Percentiles rank a stretch among this genome's conserved stretches.
These are phyloP conservation scores for Podocnemis expansa DNA, from an alignment of 2,113 vertebrate species.

Conservation along the genomic window DNA sequence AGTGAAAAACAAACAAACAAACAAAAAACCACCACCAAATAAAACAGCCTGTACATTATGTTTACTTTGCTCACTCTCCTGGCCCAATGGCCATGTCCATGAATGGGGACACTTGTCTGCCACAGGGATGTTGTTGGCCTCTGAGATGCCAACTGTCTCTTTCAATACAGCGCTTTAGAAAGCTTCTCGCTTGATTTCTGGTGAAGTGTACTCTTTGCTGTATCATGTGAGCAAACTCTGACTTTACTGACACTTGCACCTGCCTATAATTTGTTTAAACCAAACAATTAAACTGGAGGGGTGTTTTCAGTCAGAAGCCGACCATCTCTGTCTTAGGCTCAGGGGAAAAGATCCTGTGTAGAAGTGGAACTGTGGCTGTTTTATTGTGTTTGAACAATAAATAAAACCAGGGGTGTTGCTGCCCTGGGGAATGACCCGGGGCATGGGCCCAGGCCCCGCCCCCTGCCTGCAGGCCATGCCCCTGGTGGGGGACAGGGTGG, in stretches of 20 bases:
- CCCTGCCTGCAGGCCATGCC: too few species aligned
- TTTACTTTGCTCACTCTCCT: background rate
- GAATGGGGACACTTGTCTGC: background rate
- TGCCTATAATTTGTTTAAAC: conserved; percentile 67
- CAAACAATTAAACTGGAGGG: conserved; percentile 45
- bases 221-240: conserved; percentile 33
- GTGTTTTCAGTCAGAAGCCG: background rate
- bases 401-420: too few species aligned
- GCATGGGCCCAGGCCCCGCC: too few species aligned
- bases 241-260: conserved; percentile 27
- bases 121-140: background rate
- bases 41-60: background rate
- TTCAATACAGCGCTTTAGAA: background rate
- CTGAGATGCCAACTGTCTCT: conserved; percentile 48
- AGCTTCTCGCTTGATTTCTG: rapidly evolving
- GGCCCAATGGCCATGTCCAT: background rate
- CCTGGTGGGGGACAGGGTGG: too few species aligned
- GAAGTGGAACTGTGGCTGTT: background rate
- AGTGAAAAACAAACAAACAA: background rate
- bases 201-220: background rate
- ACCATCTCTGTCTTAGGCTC: background rate
- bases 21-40: too few species aligned
- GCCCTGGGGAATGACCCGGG: too few species aligned
- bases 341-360: background rate
- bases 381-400: background rate